Evolutionary conservation across 1,140 invertebrate species (phyloP).

Genomic region (Drosophila sechellia): DNA sequence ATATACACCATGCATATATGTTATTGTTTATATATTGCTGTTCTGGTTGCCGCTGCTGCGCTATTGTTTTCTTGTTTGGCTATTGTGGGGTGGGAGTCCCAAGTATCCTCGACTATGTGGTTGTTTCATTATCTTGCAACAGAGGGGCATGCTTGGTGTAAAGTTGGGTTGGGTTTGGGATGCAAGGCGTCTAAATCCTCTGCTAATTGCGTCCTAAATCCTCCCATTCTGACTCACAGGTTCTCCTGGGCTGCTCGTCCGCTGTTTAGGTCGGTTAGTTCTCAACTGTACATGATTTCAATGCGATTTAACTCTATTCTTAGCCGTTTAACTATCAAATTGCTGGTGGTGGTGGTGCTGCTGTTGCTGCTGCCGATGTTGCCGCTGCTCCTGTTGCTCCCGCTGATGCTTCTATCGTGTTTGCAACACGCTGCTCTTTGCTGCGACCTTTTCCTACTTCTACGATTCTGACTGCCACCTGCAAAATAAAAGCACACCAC

Average conservation of each 20-base stretch:
- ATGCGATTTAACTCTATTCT: constrained; percentile 69
- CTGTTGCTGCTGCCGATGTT: constrained; percentile 5
- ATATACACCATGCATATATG: constrained; percentile 42
- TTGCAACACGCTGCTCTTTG: neutral
- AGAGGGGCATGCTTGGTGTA: constrained; percentile 9
- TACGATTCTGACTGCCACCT: constrained; percentile 25
- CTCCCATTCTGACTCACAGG: constrained; percentile 14
- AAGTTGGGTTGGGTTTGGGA: constrained; percentile 41
- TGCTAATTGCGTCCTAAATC: constrained; percentile 57
- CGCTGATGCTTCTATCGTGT: neutral
- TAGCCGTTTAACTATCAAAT: constrained; percentile 66
- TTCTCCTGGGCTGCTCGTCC: constrained; percentile 18
- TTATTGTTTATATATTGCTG: constrained; percentile 50
- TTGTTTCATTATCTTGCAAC: neutral
- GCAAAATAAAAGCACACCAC: constrained; percentile 37
- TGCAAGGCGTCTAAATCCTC: constrained; percentile 73
- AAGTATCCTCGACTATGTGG: constrained; percentile 11
- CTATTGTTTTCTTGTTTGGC: constrained; percentile 37
- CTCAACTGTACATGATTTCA: constrained; percentile 68
- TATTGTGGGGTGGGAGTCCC: constrained; percentile 36
- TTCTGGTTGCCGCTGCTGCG: constrained; percentile 11
- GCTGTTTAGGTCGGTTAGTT: neutral
- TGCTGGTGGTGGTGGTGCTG: constrained; percentile 28
- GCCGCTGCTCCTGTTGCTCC: neutral
- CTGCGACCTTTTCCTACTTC: constrained; percentile 19